Evolutionary conservation across 1,140 invertebrate species (phyloP).

Genomic region (Drosophila aff.): DNA sequence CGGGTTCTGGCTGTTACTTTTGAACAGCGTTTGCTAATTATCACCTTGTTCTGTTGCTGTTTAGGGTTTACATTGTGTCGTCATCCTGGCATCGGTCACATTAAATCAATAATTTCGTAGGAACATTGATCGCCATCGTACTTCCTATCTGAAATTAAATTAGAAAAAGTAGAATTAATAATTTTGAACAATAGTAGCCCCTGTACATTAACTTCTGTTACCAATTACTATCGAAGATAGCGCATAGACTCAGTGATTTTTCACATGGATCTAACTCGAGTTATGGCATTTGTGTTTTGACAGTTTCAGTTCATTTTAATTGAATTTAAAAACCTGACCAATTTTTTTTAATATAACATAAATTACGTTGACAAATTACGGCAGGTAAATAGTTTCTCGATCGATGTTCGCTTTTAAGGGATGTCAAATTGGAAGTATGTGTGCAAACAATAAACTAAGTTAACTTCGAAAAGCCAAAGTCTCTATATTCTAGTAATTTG

Average conservation of each 20-base stretch:
- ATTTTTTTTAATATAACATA: background rate
- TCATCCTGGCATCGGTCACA: conserved; percentile 27
- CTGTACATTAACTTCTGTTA: background rate
- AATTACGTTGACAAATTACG: background rate
- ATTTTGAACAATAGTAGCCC: background rate
- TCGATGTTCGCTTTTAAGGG: background rate
- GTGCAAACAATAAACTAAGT: too few species aligned
- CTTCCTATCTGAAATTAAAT: conserved; percentile 1
- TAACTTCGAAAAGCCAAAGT: too few species aligned
- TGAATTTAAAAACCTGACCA: background rate
- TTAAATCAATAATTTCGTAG: conserved; percentile 8
- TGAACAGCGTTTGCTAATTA: conserved; percentile 16
- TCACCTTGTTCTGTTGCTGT: conserved; percentile 17
- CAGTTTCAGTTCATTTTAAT: background rate
- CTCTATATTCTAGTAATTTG: too few species aligned
- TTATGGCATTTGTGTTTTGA: background rate
- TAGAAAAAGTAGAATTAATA: background rate
- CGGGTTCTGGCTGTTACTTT: conserved; percentile 20
- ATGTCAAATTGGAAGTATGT: too few species aligned
- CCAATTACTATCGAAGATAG: background rate
- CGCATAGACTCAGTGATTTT: background rate
- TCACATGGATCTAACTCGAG: background rate
- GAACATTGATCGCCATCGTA: background rate
- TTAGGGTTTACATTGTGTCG: conserved; percentile 29
- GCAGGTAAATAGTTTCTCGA: background rate